phyloP scores from a whole-genome alignment of 2,113 vertebrate species.

The Platysternon megacephalum region DNA sequence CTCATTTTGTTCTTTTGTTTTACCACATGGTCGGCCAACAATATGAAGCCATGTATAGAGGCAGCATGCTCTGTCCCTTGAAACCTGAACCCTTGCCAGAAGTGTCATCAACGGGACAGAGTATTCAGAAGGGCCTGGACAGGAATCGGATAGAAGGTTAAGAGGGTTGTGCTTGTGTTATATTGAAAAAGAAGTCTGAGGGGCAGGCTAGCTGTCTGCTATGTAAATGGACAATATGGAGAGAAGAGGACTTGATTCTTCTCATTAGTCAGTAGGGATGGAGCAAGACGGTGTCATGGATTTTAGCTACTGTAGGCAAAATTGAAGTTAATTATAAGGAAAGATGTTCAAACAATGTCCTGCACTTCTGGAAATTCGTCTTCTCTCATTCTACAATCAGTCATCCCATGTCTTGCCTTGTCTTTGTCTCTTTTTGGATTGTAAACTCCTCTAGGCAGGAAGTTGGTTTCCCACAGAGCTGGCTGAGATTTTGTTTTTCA shows the following conservation, averaged over 20 bases:
- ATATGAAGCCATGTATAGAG: not conserved
- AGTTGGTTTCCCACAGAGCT: not conserved
- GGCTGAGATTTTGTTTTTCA: not conserved
- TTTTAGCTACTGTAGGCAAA: not conserved
- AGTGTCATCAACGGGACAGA: not conserved
- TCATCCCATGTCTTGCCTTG: fast-evolving
- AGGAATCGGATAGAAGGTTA: not conserved
- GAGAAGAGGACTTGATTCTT: not conserved
- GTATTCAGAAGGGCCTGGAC: not conserved
- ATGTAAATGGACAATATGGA: not conserved
- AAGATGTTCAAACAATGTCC: not conserved
- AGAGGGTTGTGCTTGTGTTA: not conserved
- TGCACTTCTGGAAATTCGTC: too few relatives aligned
- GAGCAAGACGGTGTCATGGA: not conserved
- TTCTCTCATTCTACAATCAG: not conserved
- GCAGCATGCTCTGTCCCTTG: not conserved
- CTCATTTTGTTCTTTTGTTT: not conserved
- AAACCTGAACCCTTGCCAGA: not conserved
- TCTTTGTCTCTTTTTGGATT: not conserved
- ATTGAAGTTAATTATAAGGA: not conserved
- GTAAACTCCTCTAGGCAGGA: not conserved
- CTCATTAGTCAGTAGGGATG: not conserved
- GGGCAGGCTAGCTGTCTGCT: not conserved
- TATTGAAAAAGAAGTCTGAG: not conserved
- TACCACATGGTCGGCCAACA: fast-evolving